A percentile compares a stretch with the other conserved stretches of the same genome.
Conservation (phyloP, 2,113 vertebrate species). For the Recurvirostra avosetta region DNA sequence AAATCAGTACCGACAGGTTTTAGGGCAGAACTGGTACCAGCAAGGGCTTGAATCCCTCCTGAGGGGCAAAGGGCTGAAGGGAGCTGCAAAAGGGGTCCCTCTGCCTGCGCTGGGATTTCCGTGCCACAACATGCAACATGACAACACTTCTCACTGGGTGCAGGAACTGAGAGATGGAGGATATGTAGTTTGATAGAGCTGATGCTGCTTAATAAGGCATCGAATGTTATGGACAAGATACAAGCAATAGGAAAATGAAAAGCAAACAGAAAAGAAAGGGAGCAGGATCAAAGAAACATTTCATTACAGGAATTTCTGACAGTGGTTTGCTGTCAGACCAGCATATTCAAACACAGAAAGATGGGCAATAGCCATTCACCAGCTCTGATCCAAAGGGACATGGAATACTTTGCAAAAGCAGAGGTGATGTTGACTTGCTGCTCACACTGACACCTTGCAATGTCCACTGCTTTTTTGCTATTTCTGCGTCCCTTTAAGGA, state of each 20-base stretch:
- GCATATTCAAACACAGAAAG: background rate
- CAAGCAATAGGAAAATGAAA: background rate
- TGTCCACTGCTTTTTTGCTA: background rate
- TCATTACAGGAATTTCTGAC: background rate
- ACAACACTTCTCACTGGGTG: background rate
- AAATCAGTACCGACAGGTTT: background rate
- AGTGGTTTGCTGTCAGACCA: background rate
- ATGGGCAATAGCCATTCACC: background rate
- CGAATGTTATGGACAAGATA: background rate
- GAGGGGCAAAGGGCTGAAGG: background rate
- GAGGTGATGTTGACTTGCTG: background rate
- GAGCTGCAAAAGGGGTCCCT: background rate
- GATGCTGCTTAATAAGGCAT: background rate
- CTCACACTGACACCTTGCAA: background rate
- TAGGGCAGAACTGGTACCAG: background rate
- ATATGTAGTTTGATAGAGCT: background rate
- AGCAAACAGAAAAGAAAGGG: background rate
- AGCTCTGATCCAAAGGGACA: background rate
- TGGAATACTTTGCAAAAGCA: background rate
- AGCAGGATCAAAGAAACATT: background rate
- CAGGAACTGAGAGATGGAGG: background rate
- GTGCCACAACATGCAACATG: background rate
- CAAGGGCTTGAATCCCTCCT: background rate
- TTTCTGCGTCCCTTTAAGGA: background rate
- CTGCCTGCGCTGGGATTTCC: fast-evolving